These are phyloP conservation scores for Apteryx mantelli DNA, from an alignment of 2,113 vertebrate species.

Conservation along the genomic window DNA sequence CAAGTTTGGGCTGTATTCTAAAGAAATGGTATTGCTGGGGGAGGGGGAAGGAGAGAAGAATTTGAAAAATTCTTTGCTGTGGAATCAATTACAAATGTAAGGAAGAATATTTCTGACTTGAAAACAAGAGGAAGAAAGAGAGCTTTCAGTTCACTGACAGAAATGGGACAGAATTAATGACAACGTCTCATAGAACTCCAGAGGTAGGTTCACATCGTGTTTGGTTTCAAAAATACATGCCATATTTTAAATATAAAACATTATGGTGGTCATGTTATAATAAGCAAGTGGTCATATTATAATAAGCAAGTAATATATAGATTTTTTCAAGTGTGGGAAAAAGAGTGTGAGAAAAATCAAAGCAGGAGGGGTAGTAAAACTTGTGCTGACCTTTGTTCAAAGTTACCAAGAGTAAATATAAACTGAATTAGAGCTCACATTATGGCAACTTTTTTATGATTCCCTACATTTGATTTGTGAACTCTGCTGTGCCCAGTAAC, in stretches of 20 bases:
- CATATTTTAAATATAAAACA: neutral
- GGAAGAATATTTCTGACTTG: neutral
- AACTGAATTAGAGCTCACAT: neutral
- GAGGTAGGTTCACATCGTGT: neutral
- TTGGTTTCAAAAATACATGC: neutral
- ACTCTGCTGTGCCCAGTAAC: neutral
- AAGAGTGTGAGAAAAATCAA: slow-evolving; percentile 72
- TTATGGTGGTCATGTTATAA: neutral
- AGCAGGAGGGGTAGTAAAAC: neutral
- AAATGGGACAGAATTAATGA: neutral
- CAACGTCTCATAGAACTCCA: neutral
- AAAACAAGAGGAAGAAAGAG: neutral
- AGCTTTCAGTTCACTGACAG: neutral
- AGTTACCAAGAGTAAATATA: slow-evolving; percentile 64
- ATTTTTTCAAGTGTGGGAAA: slow-evolving; percentile 15
- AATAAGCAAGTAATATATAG: neutral
- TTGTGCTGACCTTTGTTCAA: slow-evolving; percentile 36
- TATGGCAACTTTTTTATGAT: slow-evolving; percentile 20
- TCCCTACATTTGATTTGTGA: neutral
- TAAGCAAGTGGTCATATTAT: neutral
- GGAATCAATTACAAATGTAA: neutral
- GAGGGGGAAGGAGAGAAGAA: neutral
- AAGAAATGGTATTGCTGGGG: neutral
- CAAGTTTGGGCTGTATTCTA: neutral
- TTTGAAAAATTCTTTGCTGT: neutral